Conservation (phyloP, 2,888 invertebrate species). For the Latrodectus elegans region DNA sequence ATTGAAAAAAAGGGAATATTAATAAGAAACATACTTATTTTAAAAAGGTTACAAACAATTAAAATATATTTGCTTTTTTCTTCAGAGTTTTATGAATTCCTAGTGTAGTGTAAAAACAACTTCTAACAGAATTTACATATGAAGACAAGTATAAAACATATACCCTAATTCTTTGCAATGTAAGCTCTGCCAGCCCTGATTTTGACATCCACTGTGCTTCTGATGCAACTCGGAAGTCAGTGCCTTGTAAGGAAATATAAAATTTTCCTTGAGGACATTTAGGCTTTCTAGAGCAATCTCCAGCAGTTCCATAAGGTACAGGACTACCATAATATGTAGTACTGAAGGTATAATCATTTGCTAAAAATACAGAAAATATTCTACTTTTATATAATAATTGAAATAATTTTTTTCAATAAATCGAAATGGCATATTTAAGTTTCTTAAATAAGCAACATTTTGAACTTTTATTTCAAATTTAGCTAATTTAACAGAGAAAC, state of each 20-base stretch:
- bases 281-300: constrained; percentile 86
- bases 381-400: not conserved
- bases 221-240: constrained; percentile 80
- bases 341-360: constrained; percentile 85
- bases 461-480: too few relatives aligned
- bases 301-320: constrained; percentile 85
- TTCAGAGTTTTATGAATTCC: too few relatives aligned
- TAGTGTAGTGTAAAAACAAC: too few relatives aligned
- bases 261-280: constrained; percentile 86
- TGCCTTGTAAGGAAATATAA: constrained; percentile 81
- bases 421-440: too few relatives aligned
- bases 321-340: constrained; percentile 78
- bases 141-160: not conserved
- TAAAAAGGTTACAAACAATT: too few relatives aligned
- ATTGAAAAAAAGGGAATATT: too few relatives aligned
- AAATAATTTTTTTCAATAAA: too few relatives aligned
- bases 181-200: constrained; percentile 75
- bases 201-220: constrained; percentile 79
- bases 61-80: too few relatives aligned
- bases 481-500: too few relatives aligned
- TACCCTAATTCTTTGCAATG: constrained; percentile 39
- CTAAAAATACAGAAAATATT: constrained; percentile 75
- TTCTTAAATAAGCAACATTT: too few relatives aligned
- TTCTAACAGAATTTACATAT: not conserved
- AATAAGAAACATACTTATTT: too few relatives aligned